These are phyloP conservation scores for Clarias macrocephalus DNA, from an alignment of 2,113 vertebrate genomes.

Conservation along the genomic window DNA sequence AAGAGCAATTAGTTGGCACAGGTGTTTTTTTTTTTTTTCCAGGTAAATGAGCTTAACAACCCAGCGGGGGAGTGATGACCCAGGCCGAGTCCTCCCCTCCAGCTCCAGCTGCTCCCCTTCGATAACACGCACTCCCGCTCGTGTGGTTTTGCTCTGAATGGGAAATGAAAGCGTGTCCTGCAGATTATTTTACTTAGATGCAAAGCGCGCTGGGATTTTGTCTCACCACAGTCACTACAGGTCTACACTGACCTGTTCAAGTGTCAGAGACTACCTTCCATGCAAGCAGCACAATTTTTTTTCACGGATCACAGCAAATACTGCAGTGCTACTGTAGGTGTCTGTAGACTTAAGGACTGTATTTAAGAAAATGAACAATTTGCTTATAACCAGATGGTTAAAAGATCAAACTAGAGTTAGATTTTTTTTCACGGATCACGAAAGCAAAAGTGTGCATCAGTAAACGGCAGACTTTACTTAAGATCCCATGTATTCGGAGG, in stretches of 20 bases:
- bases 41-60: constrained; percentile 37
- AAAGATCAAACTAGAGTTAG: neutral
- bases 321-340: neutral
- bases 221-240: neutral
- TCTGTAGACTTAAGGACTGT: neutral
- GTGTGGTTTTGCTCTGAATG: constrained; percentile 18
- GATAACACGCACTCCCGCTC: constrained; percentile 20
- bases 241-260: constrained; percentile 21
- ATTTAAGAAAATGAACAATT: neutral
- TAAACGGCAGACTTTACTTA: neutral
- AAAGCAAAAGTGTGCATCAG: neutral
- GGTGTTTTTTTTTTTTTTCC: constrained; percentile 43
- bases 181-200: constrained; percentile 34
- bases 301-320: too few relatives aligned
- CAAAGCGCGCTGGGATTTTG: constrained; percentile 25
- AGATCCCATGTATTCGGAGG: neutral
- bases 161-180: constrained; percentile 31
- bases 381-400: neutral
- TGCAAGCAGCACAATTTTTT: too few relatives aligned
- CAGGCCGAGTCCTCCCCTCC: constrained; percentile 35
- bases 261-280: constrained; percentile 10
- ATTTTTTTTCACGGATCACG: neutral
- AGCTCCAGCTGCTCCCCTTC: constrained; percentile 17
- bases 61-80: constrained; percentile 13
- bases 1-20: constrained; percentile 38